A percentile compares a stretch with the other conserved stretches of the same genome.
phyloP scores from a whole-genome alignment of 2,113 vertebrate species.

The Probosciger aterrimus region DNA sequence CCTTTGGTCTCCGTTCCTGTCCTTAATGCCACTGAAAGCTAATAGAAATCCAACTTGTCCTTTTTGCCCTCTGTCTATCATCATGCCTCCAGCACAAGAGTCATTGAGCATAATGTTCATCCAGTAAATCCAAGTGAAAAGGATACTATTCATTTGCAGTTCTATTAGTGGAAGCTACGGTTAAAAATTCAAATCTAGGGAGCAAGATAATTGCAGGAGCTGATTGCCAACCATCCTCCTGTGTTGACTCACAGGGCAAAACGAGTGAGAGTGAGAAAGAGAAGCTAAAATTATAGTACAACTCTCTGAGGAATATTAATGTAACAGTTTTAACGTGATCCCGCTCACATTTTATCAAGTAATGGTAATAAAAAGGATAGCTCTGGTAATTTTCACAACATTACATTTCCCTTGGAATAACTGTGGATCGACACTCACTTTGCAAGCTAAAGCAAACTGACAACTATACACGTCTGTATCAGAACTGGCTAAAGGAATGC shows the following conservation, averaged over 20 bases:
- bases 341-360: constrained; percentile 49
- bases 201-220: constrained; percentile 67
- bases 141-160: constrained; percentile 65
- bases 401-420: constrained; percentile 36
- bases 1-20: not conserved
- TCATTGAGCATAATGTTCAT: constrained; percentile 1
- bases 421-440: not conserved
- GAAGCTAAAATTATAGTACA: constrained; percentile 60
- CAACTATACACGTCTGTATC: not conserved
- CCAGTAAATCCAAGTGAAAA: constrained; percentile 30
- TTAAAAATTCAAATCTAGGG: constrained; percentile 62
- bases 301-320: constrained; percentile 66
- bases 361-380: constrained; percentile 34
- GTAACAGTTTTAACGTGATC: constrained; percentile 56
- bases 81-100: not conserved
- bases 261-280: constrained; percentile 42
- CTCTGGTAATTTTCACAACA: constrained; percentile 20
- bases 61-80: constrained; percentile 54
- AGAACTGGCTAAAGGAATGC: not conserved
- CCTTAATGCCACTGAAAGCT: not conserved
- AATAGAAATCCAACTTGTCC: constrained; percentile 7
- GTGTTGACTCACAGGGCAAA: constrained; percentile 69
- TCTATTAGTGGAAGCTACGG: constrained; percentile 62
- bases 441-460: not conserved
- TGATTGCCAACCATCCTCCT: constrained; percentile 65